A percentile compares a stretch with the other conserved stretches of the same genome.
phyloP scores from a whole-genome alignment of 2,113 vertebrate species.

The Trematomus loennbergii region DNA sequence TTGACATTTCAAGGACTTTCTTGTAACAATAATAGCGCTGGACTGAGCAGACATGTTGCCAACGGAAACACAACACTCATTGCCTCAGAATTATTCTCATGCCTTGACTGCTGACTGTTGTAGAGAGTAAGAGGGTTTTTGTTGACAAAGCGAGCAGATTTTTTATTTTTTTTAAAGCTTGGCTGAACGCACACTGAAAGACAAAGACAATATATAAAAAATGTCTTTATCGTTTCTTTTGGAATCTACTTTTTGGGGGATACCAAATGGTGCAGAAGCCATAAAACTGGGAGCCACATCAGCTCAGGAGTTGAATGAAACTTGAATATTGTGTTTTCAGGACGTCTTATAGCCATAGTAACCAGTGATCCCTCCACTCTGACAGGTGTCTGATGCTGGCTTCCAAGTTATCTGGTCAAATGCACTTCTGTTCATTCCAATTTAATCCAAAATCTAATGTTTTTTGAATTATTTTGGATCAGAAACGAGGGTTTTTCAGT shows the following conservation, averaged over 20 bases:
- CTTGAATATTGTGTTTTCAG: slow-evolving; percentile 64
- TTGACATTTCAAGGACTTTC: no score
- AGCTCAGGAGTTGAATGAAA: slow-evolving; percentile 44
- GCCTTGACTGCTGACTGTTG: slow-evolving; percentile 76
- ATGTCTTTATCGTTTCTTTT: background rate
- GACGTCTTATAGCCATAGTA: slow-evolving; percentile 66
- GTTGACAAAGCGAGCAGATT: background rate
- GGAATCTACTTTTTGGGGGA: background rate
- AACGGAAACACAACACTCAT: slow-evolving; percentile 25
- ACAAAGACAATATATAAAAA: no score
- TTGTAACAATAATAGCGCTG: background rate
- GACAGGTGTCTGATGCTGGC: slow-evolving; percentile 22
- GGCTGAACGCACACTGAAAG: slow-evolving; percentile 41
- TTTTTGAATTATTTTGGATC: background rate
- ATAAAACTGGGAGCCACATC: slow-evolving; percentile 36
- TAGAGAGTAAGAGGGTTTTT: slow-evolving; percentile 30
- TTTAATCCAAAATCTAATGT: background rate
- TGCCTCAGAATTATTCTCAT: slow-evolving; percentile 62
- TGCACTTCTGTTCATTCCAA: background rate
- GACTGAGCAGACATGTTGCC: slow-evolving; percentile 15
- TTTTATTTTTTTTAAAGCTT: background rate
- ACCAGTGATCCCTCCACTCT: slow-evolving; percentile 62
- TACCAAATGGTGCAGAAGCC: no score
- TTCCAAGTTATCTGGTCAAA: slow-evolving; percentile 8
- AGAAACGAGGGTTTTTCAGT: background rate